phyloP scores from a whole-genome alignment of 2,113 vertebrate genomes.

The Pterocles gutturalis region DNA sequence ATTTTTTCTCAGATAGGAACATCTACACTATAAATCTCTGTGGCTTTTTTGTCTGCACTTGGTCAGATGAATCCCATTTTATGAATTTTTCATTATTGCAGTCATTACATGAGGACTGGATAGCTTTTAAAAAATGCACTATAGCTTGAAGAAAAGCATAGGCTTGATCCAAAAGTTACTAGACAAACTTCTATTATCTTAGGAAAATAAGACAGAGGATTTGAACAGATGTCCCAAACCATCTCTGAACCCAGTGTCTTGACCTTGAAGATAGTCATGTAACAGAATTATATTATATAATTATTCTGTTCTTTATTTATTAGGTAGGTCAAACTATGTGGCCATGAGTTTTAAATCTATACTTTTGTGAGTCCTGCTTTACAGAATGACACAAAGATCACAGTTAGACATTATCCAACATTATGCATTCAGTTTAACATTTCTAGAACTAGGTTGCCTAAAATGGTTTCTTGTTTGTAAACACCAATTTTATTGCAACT shows the following conservation, averaged over 20 bases:
- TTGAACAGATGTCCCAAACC: neutral
- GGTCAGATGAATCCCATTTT: neutral
- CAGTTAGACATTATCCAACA: neutral
- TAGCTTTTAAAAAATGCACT: neutral
- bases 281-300: neutral
- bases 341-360: neutral
- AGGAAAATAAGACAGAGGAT: neutral
- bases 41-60: neutral
- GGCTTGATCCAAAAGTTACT: neutral
- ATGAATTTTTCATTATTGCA: slow-evolving; percentile 49
- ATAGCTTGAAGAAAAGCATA: neutral
- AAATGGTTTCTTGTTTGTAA: neutral
- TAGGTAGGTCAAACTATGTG: neutral
- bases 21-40: slow-evolving; percentile 18
- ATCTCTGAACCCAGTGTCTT: neutral
- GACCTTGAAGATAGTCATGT: neutral
- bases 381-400: neutral
- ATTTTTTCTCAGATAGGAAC: slow-evolving; percentile 12
- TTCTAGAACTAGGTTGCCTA: neutral
- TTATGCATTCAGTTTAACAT: neutral
- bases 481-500: neutral
- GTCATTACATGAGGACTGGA: neutral
- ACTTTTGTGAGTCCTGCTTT: neutral
- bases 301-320: neutral
- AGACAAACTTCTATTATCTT: neutral